Conservation (phyloP, 2,797 vertebrate species). For the Vespertilio murinus region DNA sequence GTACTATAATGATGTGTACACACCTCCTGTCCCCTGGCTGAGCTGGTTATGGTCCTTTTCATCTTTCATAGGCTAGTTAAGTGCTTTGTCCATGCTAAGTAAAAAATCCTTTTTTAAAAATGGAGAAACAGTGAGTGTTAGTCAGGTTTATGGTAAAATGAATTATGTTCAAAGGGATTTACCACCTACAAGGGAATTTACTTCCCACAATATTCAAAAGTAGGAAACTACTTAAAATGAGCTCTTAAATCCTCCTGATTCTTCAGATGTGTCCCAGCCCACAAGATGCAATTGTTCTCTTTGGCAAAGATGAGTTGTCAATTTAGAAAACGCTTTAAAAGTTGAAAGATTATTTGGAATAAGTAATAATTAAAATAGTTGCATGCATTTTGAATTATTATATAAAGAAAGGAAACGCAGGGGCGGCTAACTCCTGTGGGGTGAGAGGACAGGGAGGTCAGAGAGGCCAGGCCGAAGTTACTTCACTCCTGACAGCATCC, state of each 20-base stretch:
- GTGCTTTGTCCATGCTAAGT: background rate
- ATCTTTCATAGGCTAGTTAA: background rate
- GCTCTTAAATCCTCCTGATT: background rate
- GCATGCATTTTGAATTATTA: background rate
- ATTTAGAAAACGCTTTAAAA: background rate
- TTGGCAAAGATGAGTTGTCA: background rate
- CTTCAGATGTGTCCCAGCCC: background rate
- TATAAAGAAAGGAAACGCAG: background rate
- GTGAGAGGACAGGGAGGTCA: too few relatives aligned
- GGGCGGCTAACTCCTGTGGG: background rate
- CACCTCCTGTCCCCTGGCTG: background rate
- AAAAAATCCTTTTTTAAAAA: background rate
- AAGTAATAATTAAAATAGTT: background rate
- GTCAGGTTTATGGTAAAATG: background rate
- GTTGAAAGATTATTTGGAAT: background rate
- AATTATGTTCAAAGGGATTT: background rate
- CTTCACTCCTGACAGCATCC: background rate
- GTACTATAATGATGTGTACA: fast-evolving
- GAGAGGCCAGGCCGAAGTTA: background rate
- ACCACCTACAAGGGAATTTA: background rate
- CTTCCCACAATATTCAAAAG: background rate
- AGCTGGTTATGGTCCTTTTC: background rate
- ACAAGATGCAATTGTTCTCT: background rate
- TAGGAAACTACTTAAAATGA: slow-evolving; percentile 18
- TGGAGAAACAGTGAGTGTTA: background rate